Evolutionary conservation across 2,888 invertebrate species (phyloP), one percentile per base, ranked within the genome.

Genomic region (Drosophila rellima): DNA sequence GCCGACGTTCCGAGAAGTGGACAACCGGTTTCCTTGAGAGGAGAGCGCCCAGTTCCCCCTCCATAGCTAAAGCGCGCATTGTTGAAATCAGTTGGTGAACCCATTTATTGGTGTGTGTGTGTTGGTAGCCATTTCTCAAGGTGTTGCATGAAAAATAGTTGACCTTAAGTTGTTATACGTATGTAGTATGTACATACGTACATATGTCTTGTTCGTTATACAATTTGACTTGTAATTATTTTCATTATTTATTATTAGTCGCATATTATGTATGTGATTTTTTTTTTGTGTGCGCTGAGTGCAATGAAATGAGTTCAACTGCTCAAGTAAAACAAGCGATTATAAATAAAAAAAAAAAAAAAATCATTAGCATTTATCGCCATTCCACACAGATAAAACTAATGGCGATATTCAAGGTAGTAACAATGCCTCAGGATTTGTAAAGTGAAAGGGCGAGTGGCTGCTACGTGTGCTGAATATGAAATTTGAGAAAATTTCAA

Each of bases 91-190:
- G 59, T 57, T 68, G 51, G 47, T 65, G 48, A 33, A 59, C 37
- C 39, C 44, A 56, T 37, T n/a, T n/a, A n/a, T n/a, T n/a, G n/a
- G n/a, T n/a, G n/a, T n/a, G n/a, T n/a, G n/a, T n/a, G n/a, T n/a
- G n/a, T n/a, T n/a, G n/a, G n/a, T 8, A 56, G 45, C 61, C 61
- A 63, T 44, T 68, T 51, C 80, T 82, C 82, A 83, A 83, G 88
- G 82, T 85, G 86, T 85, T 83, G 82, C 80, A 79, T 85, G 83
- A 74, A 85, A 85, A 82, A 80, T 63, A 47, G 51, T 71, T 83
- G 82, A 88, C 82, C 82, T 83, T 83, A 88, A 61, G 74, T 56
- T 55, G 68, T 45, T 45, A 62, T 26, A 63, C 69, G 7, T 35
- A n/a, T 6, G 11, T 23, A 31, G 11, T 23, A 31, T 10, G 11